Conservation (phyloP, 1,140 invertebrate species). For the Mylabris phalerata region DNA sequence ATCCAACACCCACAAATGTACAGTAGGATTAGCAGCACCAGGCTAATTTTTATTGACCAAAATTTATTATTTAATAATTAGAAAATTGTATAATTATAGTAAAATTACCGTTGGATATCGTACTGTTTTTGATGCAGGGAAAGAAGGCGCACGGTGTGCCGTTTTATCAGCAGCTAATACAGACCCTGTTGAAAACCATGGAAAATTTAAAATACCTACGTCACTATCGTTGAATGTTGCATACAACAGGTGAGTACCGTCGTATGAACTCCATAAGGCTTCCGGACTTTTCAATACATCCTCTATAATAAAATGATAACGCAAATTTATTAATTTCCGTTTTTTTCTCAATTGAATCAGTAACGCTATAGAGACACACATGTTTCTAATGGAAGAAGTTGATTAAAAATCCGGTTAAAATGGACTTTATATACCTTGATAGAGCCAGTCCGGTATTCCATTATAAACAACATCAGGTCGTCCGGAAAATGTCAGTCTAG, state of each 20-base stretch:
- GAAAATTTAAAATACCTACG: slow-evolving; percentile 68
- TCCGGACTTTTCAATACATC: slow-evolving; percentile 66
- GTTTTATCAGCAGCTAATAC: slow-evolving; percentile 45
- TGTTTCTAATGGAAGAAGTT: too few relatives aligned
- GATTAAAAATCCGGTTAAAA: too few relatives aligned
- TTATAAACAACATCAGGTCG: slow-evolving; percentile 73
- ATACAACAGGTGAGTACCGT: slow-evolving; percentile 74
- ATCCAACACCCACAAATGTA: slow-evolving; percentile 72
- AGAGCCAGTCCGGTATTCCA: slow-evolving; percentile 89
- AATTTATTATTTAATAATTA: background rate
- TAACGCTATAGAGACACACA: too few relatives aligned
- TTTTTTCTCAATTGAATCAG: too few relatives aligned
- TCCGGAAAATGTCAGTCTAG: slow-evolving; percentile 68
- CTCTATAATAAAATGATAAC: slow-evolving; percentile 48
- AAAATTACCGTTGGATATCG: slow-evolving; percentile 65
- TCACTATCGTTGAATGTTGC: slow-evolving; percentile 81
- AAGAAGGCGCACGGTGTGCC: slow-evolving; percentile 44
- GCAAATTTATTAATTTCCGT: background rate
- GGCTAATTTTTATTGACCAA: slow-evolving; percentile 48
- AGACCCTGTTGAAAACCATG: slow-evolving; percentile 59
- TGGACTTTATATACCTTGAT: slow-evolving; percentile 62
- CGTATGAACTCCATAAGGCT: slow-evolving; percentile 77
- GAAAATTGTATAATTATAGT: background rate
- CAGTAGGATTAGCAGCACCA: slow-evolving; percentile 76
- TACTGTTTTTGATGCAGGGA: slow-evolving; percentile 68